These are phyloP conservation scores for Tauraco hartlaubi DNA, from an alignment of 2,797 vertebrate species.

Conservation along the genomic window DNA sequence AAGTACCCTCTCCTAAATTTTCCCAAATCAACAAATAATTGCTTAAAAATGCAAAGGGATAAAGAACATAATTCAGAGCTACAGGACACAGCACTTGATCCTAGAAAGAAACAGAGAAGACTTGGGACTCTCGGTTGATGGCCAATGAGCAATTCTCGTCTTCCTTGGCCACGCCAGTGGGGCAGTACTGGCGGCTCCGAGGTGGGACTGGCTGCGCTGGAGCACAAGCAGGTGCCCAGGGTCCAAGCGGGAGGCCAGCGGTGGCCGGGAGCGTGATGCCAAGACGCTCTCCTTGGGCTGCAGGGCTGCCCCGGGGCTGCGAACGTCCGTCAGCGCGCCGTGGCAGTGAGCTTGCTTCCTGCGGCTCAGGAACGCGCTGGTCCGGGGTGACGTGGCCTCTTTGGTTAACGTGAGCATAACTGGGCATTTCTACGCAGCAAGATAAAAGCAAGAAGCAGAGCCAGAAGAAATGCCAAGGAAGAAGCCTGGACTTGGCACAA, in stretches of 20 bases:
- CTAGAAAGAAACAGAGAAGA: neutral
- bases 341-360: accelerated
- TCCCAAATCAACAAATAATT: neutral
- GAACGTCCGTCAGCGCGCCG: too few relatives aligned
- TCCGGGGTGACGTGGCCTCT: accelerated
- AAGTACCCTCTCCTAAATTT: neutral
- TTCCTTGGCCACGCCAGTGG: neutral
- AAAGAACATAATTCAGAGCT: neutral
- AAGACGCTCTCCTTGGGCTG: accelerated
- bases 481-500: neutral
- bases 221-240: accelerated
- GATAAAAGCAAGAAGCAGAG: neutral
- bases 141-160: accelerated
- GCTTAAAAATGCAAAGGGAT: neutral
- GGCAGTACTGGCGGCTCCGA: accelerated
- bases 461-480: neutral
- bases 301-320: neutral
- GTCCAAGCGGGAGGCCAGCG: neutral
- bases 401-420: too few relatives aligned
- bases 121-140: neutral
- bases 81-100: neutral
- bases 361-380: accelerated
- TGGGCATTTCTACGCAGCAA: neutral
- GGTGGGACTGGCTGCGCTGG: neutral
- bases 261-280: accelerated